Conservation (phyloP, 2,888 invertebrate genomes). For the Antheraea yamamai region DNA sequence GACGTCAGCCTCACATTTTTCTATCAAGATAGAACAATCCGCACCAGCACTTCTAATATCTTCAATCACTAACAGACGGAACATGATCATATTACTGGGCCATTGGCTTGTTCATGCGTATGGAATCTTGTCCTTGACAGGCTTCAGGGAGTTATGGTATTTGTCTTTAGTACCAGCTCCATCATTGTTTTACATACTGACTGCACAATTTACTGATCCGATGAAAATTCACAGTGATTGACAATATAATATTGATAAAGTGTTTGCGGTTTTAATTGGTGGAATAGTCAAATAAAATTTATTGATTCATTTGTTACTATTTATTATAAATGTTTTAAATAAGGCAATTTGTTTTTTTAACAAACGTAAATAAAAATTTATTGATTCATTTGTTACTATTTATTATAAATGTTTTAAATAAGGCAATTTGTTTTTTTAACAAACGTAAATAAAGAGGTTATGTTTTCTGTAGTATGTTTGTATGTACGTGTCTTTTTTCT, state of each 20-base stretch:
- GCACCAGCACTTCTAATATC: constrained; percentile 88
- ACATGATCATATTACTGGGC: constrained; percentile 90
- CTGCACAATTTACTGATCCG: constrained; percentile 96
- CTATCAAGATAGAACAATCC: constrained; percentile 92
- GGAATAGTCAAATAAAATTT: background rate
- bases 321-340: no score
- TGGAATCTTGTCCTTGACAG: constrained; percentile 93
- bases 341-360: no score
- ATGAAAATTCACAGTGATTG: constrained; percentile 87
- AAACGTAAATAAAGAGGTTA: no score
- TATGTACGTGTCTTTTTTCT: no score
- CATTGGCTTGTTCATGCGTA: constrained; percentile 98
- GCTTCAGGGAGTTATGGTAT: constrained; percentile 86
- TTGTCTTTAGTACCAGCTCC: constrained; percentile 93
- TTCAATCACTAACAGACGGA: constrained; percentile 89
- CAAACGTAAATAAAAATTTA: background rate
- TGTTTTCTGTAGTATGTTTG: no score
- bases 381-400: background rate
- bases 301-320: background rate
- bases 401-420: no score
- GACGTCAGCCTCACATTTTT: constrained; percentile 96
- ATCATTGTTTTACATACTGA: constrained; percentile 94
- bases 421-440: no score
- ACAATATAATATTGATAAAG: constrained; percentile 36
- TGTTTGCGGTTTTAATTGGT: background rate